Percentiles rank a stretch among this genome's conserved stretches.
Conservation (phyloP, 2,888 invertebrate genomes). For the Drosophila ezoana region DNA sequence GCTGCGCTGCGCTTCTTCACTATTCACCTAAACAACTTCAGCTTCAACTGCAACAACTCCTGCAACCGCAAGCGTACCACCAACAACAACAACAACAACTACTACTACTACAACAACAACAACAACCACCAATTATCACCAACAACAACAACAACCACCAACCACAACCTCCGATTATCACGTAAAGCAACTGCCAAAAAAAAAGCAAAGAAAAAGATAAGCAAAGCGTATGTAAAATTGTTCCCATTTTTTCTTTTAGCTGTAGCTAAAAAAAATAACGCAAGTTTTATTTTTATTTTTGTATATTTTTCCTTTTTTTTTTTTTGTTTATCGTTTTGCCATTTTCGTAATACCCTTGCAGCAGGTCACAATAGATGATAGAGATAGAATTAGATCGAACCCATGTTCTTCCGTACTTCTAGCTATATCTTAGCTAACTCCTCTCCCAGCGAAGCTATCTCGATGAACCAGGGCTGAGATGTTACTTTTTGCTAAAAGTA, state of each 20-base stretch:
- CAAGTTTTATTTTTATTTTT: conserved; percentile 3
- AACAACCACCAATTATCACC: conserved; percentile 40
- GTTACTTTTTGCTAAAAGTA: conserved; percentile 2
- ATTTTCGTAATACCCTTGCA: conserved; percentile 11
- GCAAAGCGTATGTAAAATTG: conserved; percentile 54
- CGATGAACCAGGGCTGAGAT: conserved; percentile 5
- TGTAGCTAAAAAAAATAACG: conserved; percentile 3
- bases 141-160: conserved; percentile 42
- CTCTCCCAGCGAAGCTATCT: conserved; percentile 10
- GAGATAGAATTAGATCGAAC: background rate
- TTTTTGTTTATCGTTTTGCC: conserved; percentile 5
- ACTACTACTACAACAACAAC: conserved; percentile 32
- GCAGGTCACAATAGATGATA: too few species aligned
- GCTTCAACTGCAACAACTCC: conserved; percentile 34
- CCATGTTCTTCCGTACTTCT: background rate
- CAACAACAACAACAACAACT: conserved; percentile 19
- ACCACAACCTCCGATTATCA: conserved; percentile 44
- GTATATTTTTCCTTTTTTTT: background rate
- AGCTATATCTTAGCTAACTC: background rate
- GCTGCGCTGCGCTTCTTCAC: conserved; percentile 37
- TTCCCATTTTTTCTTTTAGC: conserved; percentile 11
- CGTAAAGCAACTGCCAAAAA: conserved; percentile 37
- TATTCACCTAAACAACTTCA: conserved; percentile 27
- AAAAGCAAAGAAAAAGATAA: conserved; percentile 1
- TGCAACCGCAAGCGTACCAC: conserved; percentile 19